phyloP scores from a whole-genome alignment of 92 coral and sea anemone genomes.

The Hydrozoanthus gracilis region DNA sequence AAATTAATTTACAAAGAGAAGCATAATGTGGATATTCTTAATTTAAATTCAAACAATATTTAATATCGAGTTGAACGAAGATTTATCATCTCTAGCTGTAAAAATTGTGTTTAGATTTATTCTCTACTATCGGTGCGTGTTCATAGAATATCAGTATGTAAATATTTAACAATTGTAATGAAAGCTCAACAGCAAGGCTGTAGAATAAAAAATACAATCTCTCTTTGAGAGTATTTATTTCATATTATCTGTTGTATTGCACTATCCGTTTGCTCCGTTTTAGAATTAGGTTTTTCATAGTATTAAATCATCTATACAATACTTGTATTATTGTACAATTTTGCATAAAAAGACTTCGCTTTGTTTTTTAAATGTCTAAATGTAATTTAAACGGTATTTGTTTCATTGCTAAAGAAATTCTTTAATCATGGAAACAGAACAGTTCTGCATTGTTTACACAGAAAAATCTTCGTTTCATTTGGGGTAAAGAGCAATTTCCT shows the following conservation, averaged over 20 bases:
- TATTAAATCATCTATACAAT: neutral
- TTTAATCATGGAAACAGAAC: neutral
- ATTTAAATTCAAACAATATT: conserved; percentile 42
- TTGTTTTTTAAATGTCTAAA: neutral
- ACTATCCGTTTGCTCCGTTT: neutral
- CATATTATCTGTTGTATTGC: neutral
- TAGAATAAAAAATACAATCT: conserved; percentile 16
- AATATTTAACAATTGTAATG: conserved; percentile 14
- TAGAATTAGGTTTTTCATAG: neutral
- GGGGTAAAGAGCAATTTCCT: conserved; percentile 19
- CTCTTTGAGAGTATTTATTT: conserved; percentile 26
- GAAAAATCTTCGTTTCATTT: neutral
- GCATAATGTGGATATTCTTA: conserved; percentile 24
- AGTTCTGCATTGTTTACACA: neutral
- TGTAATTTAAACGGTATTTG: neutral
- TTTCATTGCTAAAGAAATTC: neutral
- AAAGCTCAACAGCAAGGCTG: neutral
- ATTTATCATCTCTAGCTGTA: neutral
- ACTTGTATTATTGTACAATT: neutral
- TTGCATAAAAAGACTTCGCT: neutral
- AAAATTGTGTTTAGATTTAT: neutral
- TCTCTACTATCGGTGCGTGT: neutral
- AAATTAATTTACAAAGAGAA: conserved; percentile 34
- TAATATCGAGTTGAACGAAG: conserved; percentile 39
- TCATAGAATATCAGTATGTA: conserved; percentile 15